Evolutionary conservation across 2,113 vertebrate genomes (phyloP), one percentile per base, ranked within the genome.

Genomic region (Chionodraco myersi): DNA sequence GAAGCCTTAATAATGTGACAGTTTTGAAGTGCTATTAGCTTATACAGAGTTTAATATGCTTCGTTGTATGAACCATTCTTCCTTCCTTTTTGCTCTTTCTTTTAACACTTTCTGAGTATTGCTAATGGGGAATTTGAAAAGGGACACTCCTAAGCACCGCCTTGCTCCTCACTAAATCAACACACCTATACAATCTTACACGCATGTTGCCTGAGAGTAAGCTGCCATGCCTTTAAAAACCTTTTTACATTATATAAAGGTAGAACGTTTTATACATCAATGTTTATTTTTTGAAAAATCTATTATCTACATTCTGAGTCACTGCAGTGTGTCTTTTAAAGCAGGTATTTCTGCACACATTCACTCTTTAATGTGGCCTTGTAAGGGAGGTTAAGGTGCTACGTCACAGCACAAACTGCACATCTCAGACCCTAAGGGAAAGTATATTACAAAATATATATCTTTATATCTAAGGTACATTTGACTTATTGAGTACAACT

Each of bases 1-100:
- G 88, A 88, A 91, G 88, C 68, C 85, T 84, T 88, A 86, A 90
- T 82, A 80, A 23, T 56, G 63, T 88, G 81, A 86, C 62, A n/a
- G 53, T 81, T 36, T 58, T 84, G 53, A 84, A 84, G 77, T 80
- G 70, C 80, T 86, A 23, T 78, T 79, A 54, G 48, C 72, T 81
- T 84, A 15, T 78, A 58, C 80, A 13, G 15, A 30, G 80, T 75
- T 80, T 41, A 70, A 48, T 71, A 48, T 83, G 13, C 12, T 71
- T 57, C 62, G 45, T 72, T 67, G 11, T 85, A 26, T 77, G 34
- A 8, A 69, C 6, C 44, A 66, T 79, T 83, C 53, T 61, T 77
- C 21, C 34, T 44, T 75, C 15, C n/a, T 36, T 57, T 76, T 48
- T 81, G 34, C 41, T 51, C 45, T 44, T 36, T 44, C 7, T 45